Base-by-base conservation (phyloP, 2,797 vertebrate species). In the Spheniscus humboldti region DNA sequence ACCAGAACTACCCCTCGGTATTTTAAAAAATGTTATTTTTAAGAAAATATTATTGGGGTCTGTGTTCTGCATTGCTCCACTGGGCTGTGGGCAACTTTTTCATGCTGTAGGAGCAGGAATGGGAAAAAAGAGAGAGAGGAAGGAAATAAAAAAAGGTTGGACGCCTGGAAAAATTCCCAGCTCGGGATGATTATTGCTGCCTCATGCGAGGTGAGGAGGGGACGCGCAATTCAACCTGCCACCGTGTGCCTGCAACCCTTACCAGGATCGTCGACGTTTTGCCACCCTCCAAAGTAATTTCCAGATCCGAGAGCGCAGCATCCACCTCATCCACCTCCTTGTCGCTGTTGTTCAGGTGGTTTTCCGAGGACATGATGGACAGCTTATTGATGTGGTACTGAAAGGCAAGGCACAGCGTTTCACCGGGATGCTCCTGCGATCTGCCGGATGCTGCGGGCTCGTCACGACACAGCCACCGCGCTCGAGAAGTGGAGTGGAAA, bases 331-430 rank as follows among this genome's bases (percentile, higher is more conserved):
- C 99, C 80, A 99, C 99, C 80, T 99, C 99, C 98, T 99, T 99
- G 98, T 99, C 99, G 11, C 99, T 99, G 98, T 99, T 99, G 97
- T 99, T 99, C 98, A 99, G 98, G 98, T 99, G 99, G 97, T 99
- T 99, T 97, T 99, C 99, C 48, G 99, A 99, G 15, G 99, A 99
- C 99, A 99, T 99, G 98, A 99, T 99, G 18, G 99, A 99, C 95
- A 99, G 98, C 97, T 99, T 99, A 97, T 99, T 99, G 99, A 99
- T 99, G 98, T 99, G 99, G 97, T 99, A 99, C 99, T 99, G 98
- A 47, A 98, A 98, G 30, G 78, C 75, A 95, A 97, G 73, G 91
- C 72, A 47, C 52, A 77, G 55, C 24, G 2, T 53, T 43, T 92
- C 76, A 18, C 13, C 0, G 3, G 75, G 63, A 10, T 8, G 81